Percentiles rank a stretch among this genome's conserved stretches.
phyloP scores from a whole-genome alignment of 2,113 vertebrate species.

The Chaetops frenatus region DNA sequence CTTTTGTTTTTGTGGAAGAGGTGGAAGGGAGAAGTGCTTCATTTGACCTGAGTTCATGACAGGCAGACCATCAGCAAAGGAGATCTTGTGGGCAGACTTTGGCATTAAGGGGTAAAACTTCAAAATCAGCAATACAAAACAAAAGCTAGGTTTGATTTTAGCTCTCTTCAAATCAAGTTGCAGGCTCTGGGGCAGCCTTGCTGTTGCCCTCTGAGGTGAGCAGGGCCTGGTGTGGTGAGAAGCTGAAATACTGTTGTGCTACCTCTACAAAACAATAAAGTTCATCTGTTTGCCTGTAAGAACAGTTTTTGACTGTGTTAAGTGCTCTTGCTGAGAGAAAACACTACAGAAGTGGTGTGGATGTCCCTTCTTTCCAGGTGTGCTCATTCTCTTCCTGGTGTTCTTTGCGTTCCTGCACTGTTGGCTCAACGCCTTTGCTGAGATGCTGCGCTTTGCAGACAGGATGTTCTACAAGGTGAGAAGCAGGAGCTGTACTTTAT shows the following conservation, averaged over 20 bases:
- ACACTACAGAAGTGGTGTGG: background rate
- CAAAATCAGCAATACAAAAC: background rate
- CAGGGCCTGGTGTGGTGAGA: background rate
- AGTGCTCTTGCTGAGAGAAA: background rate
- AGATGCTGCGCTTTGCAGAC: conserved; percentile 83
- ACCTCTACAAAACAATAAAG: background rate
- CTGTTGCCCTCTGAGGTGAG: background rate
- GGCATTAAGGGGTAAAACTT: background rate
- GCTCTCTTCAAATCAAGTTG: background rate
- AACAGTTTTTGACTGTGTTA: background rate
- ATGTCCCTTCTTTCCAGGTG: conserved; percentile 58
- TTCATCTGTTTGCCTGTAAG: background rate
- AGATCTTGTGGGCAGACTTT: background rate
- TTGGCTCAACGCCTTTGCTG: conserved; percentile 80
- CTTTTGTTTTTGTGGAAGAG: background rate
- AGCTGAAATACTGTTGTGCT: background rate
- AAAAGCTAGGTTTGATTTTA: background rate
- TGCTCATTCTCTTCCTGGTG: conserved; percentile 72
- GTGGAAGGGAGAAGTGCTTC: background rate
- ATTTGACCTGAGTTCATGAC: background rate
- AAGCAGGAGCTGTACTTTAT: background rate
- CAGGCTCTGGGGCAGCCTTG: background rate
- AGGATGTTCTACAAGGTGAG: conserved; percentile 85
- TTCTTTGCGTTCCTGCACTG: conserved; percentile 80
- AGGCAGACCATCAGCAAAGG: background rate